Base-by-base conservation (phyloP, 2,888 invertebrate species). In the Machimus rusticus region DNA sequence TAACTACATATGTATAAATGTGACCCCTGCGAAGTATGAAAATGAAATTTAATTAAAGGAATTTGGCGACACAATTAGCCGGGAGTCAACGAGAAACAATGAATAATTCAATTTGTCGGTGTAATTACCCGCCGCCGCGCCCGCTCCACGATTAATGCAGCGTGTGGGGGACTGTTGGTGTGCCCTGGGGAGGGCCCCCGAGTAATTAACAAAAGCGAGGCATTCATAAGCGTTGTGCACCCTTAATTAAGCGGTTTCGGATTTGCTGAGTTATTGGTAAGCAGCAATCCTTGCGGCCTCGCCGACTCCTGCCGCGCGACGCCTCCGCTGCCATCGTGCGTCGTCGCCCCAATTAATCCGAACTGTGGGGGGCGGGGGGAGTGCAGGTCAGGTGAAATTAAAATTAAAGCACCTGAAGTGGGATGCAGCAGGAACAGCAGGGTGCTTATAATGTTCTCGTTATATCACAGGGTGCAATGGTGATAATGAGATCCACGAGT, bases 191-290 rank as follows among this genome's bases (percentile, higher is more conserved):
- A 14, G n/a, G 2, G 34, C 19, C 39, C 6, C 37, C 6, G 76
- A 34, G 76, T 76, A 37, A 34, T 76, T 39, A 37, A 76, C 39
- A 76, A 39, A 76, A 76, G 76, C 76, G 16, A 37, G 28, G 66
- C 14, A 76, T 76, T 76, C 76, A 76, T 31, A 76, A 76, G 34
- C 76, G 66, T 28, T 23, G 37, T 76, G 76, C 76, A 76, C 39
- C 74, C 76, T 76, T 76, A 76, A 76, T 76, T 76, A 76, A 76
- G 76, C 76, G 76, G 76, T 76, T 76, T 76, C 76, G 39, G 76
- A 76, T 76, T 76, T 76, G 76, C 76, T 76, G 34, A 76, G 76
- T 76, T 76, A 76, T 76, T 76, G 76, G 76, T 76, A 37, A 39
- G 37, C 76, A 76, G 76, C 76, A 37, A 34, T 39, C 39, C 74